Conservation (phyloP, 1,140 invertebrate genomes). For the Drosophila pachea region DNA sequence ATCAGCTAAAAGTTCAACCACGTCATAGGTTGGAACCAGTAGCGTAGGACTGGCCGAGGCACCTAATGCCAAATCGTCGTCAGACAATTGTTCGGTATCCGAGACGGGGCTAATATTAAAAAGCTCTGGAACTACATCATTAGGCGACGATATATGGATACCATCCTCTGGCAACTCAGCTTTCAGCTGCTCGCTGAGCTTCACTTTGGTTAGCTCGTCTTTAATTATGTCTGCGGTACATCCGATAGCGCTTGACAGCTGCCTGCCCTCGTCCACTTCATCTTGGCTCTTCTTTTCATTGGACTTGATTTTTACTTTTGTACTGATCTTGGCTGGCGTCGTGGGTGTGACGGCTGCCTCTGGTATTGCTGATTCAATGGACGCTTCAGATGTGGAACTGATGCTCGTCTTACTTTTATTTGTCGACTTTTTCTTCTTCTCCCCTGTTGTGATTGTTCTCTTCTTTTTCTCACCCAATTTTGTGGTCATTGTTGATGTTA, state of each 20-base stretch:
- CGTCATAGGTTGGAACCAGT: conserved; percentile 44
- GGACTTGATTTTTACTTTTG: conserved; percentile 28
- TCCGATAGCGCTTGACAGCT: conserved; percentile 3
- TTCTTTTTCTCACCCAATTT: conserved; percentile 53
- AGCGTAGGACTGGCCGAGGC: conserved; percentile 81
- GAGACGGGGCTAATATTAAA: conserved; percentile 71
- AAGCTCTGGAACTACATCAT: conserved; percentile 51
- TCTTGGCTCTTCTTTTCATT: conserved; percentile 22
- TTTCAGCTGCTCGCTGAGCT: conserved; percentile 43
- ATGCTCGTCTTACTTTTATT: conserved; percentile 34
- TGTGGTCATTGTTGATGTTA: background rate
- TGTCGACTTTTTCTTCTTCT: conserved; percentile 53
- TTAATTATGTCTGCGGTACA: conserved; percentile 25
- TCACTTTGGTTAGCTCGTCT: conserved; percentile 44
- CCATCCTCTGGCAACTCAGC: conserved; percentile 30
- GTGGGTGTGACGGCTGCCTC: background rate
- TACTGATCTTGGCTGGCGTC: conserved; percentile 26
- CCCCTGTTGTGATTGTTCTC: conserved; percentile 35
- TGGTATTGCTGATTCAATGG: background rate
- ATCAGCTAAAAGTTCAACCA: conserved; percentile 43
- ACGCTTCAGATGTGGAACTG: background rate
- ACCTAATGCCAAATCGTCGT: conserved; percentile 80
- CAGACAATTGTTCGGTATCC: conserved; percentile 67
- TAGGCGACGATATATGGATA: conserved; percentile 48
- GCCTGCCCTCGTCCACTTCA: conserved; percentile 4